These are phyloP conservation scores for Mus minutoides DNA, from an alignment of 2,797 vertebrate species.

Conservation along the genomic window DNA sequence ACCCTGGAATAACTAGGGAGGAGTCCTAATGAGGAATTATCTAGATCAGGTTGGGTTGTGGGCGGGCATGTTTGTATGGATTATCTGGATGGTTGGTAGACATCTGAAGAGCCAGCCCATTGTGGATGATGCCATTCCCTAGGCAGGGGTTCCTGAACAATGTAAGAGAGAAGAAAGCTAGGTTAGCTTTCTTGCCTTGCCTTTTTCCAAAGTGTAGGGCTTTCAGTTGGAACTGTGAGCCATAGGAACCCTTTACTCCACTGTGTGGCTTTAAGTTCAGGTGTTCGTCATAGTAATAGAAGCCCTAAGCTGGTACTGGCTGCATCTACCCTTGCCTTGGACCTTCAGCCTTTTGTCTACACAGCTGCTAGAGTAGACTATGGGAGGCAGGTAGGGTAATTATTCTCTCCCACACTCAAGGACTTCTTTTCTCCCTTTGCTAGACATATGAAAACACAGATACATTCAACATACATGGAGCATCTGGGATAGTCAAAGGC, in stretches of 20 bases:
- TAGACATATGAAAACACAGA: accelerated
- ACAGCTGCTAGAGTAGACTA: not conserved
- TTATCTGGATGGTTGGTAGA: not conserved
- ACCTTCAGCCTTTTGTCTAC: accelerated
- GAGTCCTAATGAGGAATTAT: not conserved
- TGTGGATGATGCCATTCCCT: not conserved
- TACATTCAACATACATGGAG: not conserved
- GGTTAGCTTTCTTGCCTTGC: not conserved
- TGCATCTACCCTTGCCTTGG: not conserved
- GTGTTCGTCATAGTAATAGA: not conserved
- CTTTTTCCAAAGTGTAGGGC: not conserved
- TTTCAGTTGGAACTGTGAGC: not conserved
- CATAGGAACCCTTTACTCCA: not conserved
- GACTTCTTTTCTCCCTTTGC: not conserved
- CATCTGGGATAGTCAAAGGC: no score
- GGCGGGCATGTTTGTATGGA: no score
- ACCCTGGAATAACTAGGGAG: not conserved
- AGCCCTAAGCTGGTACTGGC: not conserved
- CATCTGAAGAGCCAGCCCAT: not conserved
- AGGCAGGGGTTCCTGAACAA: not conserved
- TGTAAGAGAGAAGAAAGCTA: not conserved
- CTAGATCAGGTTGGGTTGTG: not conserved
- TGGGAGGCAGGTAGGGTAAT: not conserved
- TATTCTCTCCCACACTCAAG: accelerated
- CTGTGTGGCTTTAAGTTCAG: not conserved